These are phyloP conservation scores for Todus mexicanus DNA, from an alignment of 2,797 vertebrate genomes.

Conservation along the genomic window DNA sequence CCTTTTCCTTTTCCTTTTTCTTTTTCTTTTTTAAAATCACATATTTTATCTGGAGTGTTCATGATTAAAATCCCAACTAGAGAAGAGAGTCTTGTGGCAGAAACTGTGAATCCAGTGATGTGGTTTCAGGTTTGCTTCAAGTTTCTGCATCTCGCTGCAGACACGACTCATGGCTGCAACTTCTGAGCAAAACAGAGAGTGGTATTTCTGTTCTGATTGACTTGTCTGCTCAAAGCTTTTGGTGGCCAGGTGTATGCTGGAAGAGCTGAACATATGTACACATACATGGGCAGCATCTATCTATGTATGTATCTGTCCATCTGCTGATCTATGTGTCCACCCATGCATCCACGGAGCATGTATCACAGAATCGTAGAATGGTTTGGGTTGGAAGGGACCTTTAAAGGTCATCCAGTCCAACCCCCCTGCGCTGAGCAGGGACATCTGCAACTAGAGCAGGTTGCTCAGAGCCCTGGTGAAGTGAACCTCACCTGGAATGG, in stretches of 20 bases:
- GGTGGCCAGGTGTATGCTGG: neutral
- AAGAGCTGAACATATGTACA: neutral
- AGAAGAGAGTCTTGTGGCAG: neutral
- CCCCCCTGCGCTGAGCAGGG: too few species aligned
- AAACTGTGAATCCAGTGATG: neutral
- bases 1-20: neutral
- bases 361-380: neutral
- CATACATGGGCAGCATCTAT: neutral
- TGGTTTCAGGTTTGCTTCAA: conserved; percentile 1
- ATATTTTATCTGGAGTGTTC: neutral
- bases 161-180: neutral
- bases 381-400: neutral
- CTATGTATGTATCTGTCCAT: neutral
- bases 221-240: neutral
- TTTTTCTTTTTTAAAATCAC: neutral
- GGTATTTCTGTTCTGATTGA: neutral
- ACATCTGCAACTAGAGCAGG: neutral
- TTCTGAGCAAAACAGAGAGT: neutral
- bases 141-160: neutral
- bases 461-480: neutral
- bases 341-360: neutral
- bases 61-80: neutral
- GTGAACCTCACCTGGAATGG: neutral
- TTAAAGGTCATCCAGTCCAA: neutral
- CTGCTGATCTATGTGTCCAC: neutral